A percentile compares a stretch with the other conserved stretches of the same genome.
phyloP scores from a whole-genome alignment of 2,113 vertebrate species.

The Carassius gibelio region DNA sequence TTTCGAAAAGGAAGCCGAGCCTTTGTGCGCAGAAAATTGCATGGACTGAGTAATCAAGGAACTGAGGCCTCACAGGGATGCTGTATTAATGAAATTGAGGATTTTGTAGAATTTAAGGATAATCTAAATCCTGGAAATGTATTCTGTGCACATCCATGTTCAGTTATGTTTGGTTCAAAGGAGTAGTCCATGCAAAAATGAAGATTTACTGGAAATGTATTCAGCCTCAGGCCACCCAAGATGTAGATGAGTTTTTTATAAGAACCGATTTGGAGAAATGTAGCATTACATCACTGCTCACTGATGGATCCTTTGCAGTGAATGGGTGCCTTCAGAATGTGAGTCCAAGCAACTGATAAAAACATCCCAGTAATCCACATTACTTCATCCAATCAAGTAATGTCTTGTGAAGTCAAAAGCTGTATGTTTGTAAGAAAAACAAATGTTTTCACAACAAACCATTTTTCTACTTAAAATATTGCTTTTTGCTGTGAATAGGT shows the following conservation, averaged over 20 bases:
- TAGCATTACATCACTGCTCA: too few relatives aligned
- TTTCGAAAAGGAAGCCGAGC: neutral
- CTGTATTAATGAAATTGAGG: constrained; percentile 67
- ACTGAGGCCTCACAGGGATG: neutral
- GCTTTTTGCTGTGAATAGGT: too few relatives aligned
- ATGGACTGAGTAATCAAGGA: constrained; percentile 22
- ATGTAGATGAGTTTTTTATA: neutral
- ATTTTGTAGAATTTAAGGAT: constrained; percentile 46
- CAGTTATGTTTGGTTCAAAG: neutral
- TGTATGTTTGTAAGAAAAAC: too few relatives aligned
- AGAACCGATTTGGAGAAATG: too few relatives aligned
- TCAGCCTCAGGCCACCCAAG: neutral
- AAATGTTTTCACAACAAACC: too few relatives aligned
- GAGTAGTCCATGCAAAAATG: neutral
- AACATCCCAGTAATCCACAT: too few relatives aligned
- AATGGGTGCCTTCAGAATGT: too few relatives aligned
- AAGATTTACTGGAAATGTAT: neutral
- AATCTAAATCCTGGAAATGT: constrained; percentile 27
- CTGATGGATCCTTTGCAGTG: too few relatives aligned
- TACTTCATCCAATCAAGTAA: too few relatives aligned
- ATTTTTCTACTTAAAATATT: too few relatives aligned
- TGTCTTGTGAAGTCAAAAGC: too few relatives aligned
- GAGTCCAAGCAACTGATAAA: too few relatives aligned
- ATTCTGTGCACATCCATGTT: constrained; percentile 12
- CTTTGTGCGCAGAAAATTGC: constrained; percentile 27